These are phyloP conservation scores for Pygmarrhopalites habei DNA, from an alignment of 1,140 invertebrate genomes.

Conservation along the genomic window DNA sequence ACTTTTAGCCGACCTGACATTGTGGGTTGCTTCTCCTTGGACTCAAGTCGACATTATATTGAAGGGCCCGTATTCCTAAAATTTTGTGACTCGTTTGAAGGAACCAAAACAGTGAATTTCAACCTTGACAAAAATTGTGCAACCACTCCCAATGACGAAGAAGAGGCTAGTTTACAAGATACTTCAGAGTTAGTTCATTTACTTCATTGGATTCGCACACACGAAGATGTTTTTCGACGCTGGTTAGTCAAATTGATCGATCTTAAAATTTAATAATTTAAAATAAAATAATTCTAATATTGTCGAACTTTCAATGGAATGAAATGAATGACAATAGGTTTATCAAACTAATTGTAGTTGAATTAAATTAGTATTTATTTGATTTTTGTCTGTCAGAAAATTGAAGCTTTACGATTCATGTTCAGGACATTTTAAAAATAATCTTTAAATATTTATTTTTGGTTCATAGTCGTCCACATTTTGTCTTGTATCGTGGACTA, in stretches of 20 bases:
- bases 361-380: neutral
- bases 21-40: constrained; percentile 30
- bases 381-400: neutral
- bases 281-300: neutral
- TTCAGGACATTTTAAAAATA: too few species aligned
- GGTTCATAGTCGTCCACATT: constrained; percentile 28
- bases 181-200: constrained; percentile 35
- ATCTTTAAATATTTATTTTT: neutral
- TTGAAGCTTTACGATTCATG: neutral
- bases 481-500: constrained; percentile 32
- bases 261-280: constrained; percentile 4
- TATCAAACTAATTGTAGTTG: neutral
- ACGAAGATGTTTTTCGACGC: constrained; percentile 28
- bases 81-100: constrained; percentile 22
- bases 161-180: constrained; percentile 13
- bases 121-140: constrained; percentile 21
- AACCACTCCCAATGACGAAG: neutral
- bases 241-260: too few species aligned
- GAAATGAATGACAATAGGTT: too few species aligned
- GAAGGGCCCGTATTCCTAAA: constrained; percentile 26
- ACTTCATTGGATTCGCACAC: constrained; percentile 25
- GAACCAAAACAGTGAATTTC: constrained; percentile 12
- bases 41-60: constrained; percentile 25
- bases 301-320: neutral
- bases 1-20: too few species aligned